Percentiles rank a stretch among this genome's conserved stretches.
Conservation (phyloP, 2,888 invertebrate genomes). For the Lepidonotus clava region DNA sequence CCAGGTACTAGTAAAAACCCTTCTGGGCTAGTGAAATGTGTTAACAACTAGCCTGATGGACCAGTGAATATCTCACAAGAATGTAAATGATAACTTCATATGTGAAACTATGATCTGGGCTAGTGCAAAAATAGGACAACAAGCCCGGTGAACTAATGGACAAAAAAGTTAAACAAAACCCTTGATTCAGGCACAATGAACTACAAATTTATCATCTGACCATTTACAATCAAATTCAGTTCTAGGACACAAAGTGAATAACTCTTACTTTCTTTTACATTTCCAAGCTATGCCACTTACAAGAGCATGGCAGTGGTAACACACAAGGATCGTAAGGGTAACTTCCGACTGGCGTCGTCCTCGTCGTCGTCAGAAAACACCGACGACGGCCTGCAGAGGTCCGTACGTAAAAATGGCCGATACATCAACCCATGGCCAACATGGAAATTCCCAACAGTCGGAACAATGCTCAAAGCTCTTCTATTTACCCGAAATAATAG, state of each 20-base stretch:
- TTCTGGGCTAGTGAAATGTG: too few relatives aligned
- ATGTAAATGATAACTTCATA: too few relatives aligned
- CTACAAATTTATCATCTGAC: not conserved
- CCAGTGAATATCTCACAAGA: too few relatives aligned
- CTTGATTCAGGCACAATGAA: too few relatives aligned
- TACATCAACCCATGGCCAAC: slow-evolving; percentile 52
- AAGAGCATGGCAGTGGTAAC: slow-evolving; percentile 38
- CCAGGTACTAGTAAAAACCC: too few relatives aligned
- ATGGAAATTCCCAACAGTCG: slow-evolving; percentile 45
- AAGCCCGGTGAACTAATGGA: too few relatives aligned
- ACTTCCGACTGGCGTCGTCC: slow-evolving; percentile 6
- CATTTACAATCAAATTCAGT: not conserved
- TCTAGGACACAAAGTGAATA: not conserved
- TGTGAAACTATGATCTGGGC: too few relatives aligned
- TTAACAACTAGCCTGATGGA: too few relatives aligned
- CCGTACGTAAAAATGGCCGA: slow-evolving; percentile 44
- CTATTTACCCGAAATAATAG: slow-evolving; percentile 40
- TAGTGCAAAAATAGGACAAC: too few relatives aligned
- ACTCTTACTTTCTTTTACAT: not conserved
- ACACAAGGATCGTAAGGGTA: slow-evolving; percentile 9
- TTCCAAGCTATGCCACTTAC: slow-evolving; percentile 31
- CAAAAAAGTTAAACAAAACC: too few relatives aligned
- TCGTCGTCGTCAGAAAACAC: slow-evolving; percentile 51
- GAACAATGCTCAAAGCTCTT: slow-evolving; percentile 15
- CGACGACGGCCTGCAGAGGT: slow-evolving; percentile 20